Conservation (phyloP, 92 coral and sea anemone genomes). For the Virgularia gustaviana region DNA sequence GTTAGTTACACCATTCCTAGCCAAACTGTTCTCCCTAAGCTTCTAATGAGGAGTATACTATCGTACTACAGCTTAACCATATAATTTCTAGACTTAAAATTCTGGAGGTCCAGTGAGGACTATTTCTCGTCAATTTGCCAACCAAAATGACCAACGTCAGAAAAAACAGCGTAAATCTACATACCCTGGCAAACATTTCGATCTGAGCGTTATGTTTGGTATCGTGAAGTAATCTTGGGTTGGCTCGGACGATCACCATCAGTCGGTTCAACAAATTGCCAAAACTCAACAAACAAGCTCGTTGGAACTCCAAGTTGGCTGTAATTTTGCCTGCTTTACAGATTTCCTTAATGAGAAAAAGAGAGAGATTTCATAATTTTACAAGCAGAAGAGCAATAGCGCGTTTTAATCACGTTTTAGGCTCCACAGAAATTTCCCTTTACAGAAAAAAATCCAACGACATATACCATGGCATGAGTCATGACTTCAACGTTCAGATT, state of each 20-base stretch:
- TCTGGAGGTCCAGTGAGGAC: too few relatives aligned
- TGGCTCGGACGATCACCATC: slow-evolving; percentile 12
- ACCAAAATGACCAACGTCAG: too few relatives aligned
- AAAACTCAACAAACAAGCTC: slow-evolving; percentile 66
- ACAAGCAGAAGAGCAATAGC: not conserved
- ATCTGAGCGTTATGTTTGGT: too few relatives aligned
- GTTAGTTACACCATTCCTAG: not conserved
- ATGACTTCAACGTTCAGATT: slow-evolving; percentile 46
- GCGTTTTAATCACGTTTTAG: too few relatives aligned
- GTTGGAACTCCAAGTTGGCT: slow-evolving; percentile 19
- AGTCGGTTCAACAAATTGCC: slow-evolving; percentile 71
- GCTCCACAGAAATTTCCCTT: too few relatives aligned
- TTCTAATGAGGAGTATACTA: too few relatives aligned
- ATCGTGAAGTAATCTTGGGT: slow-evolving; percentile 19
- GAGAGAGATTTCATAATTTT: not conserved
- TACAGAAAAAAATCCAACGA: not conserved
- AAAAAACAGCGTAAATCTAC: too few relatives aligned
- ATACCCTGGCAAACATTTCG: too few relatives aligned
- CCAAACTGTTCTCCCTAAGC: not conserved
- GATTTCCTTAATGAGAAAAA: slow-evolving; percentile 42
- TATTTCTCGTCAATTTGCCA: too few relatives aligned
- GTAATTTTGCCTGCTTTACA: slow-evolving; percentile 50
- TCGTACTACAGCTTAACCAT: too few relatives aligned
- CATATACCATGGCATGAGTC: slow-evolving; percentile 53
- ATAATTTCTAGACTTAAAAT: too few relatives aligned